Base-by-base conservation (phyloP, 2,113 vertebrate genomes). In the Arizona elegans region DNA sequence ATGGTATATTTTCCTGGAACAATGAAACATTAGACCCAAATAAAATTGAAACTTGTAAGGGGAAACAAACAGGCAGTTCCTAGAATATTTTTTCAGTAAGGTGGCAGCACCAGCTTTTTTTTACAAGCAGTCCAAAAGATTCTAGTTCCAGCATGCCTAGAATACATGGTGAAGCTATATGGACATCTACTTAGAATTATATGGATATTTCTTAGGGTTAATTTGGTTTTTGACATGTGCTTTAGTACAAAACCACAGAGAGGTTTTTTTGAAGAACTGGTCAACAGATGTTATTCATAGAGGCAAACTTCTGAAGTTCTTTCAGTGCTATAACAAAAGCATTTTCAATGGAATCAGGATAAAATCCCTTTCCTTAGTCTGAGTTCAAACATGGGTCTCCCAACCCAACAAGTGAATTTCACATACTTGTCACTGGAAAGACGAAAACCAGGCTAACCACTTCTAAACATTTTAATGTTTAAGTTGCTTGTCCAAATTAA, bases 251-350 rank as follows among this genome's bases (percentile, higher is more conserved):
- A 92, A 95, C 94, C 87, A 1, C 95, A 93, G 91, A 93, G 89
- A 70, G 88, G 3, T 62, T 56, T 89, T 88, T 24, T 53, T 43
- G 43, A 52, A 52, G 56, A 89, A 58, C 38, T 11, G 93, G 94
- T 95, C 95, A 24, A 93, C 95, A 97, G 94, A 95, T 95, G 96
- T 95, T 93, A 91, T 96, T 96, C 96, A 94, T 95, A 95, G 91
- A 93, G 92, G 88, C 91, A 93, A 95, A 94, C 91, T 92, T 97
- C 95, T 93, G 93, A 97, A 95, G 92, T 58, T 53, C 56, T 93
- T 62, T 91, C 90, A 91, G 52, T 0, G 0, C 93, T 91, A 90
- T 92, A 95, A 92, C 92, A 95, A 56, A 95, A 93, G 92, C 59
- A 89, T 95, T 95, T 96, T 93, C 90, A 94, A 95, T 93, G 91